Evolutionary conservation across 2,888 invertebrate species (phyloP), one percentile per base, ranked within the genome.

Genomic region (Perithous albicinctus): DNA sequence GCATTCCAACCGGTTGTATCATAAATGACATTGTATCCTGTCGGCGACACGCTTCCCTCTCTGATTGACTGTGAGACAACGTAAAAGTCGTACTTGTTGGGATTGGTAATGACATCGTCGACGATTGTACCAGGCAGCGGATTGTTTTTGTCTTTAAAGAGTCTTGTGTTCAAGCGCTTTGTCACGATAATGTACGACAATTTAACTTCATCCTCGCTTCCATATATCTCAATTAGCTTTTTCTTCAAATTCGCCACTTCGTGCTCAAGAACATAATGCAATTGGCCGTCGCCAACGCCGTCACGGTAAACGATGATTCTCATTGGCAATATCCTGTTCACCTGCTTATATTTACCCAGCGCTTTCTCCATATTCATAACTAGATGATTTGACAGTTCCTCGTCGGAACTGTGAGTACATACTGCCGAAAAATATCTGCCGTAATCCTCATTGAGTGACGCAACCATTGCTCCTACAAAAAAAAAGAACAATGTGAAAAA

Each of bases 211-310:
- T 84, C 70, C 0, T 89, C 79, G 0, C 92, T 93, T 0, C 90
- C 91, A 80, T 96, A 96, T 0, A 95, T 89, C 4, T 93, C 93
- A 0, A 91, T 88, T 0, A 97, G 90, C 10, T 94, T 94, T 0
- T 93, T 91, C 77, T 95, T 95, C 0, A 97, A 93, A 7, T 93
- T 92, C 0, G 86, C 91, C 0, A 98, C 95, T 92, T 99, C 99
- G 54, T 96, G 95, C 1, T 95, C 94, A 8, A 94, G 93, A 0
- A 99, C 98, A 79, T 96, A 96, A 0, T 95, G 94, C 1, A 98
- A 94, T 89, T 98, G 98, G 0, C 99, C 98, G 86, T 99, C 98
- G 0, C 98, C 98, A 0, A 99, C 98, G 20, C 98, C 99, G 92
- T 99, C 99, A 15, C 99, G 95, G 92, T 96, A 99, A 29, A 99